Conservation (phyloP, 2,888 invertebrate genomes). For the Parascotia fuliginaria region DNA sequence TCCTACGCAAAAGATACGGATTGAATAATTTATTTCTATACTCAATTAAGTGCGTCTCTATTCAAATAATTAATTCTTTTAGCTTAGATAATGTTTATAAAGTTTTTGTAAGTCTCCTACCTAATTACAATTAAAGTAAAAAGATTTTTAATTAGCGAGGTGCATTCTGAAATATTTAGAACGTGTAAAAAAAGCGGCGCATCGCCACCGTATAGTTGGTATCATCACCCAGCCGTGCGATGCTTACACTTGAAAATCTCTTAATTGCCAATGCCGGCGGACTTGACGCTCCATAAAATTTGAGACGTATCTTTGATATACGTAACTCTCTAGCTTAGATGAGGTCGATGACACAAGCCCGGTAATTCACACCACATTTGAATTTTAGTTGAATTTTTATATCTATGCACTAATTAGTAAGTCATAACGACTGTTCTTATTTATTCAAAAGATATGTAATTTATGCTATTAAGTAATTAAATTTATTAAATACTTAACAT, state of each 20-base stretch:
- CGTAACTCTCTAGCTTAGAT: conserved; percentile 55
- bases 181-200: conserved; percentile 52
- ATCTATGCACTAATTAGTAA: conserved; percentile 19
- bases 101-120: conserved; percentile 20
- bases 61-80: conserved; percentile 24
- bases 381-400: conserved; percentile 34
- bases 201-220: conserved; percentile 35
- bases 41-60: conserved; percentile 17
- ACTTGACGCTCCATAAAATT: conserved; percentile 82
- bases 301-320: conserved; percentile 67
- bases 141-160: conserved; percentile 41
- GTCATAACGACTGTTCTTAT: conserved; percentile 7
- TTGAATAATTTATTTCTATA: conserved; percentile 37
- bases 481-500: background rate
- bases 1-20: conserved; percentile 17
- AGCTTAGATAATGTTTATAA: conserved; percentile 17
- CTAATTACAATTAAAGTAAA: conserved; percentile 29
- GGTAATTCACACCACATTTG: conserved; percentile 40
- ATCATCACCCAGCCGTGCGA: conserved; percentile 66
- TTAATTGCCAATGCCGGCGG: conserved; percentile 67
- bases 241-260: conserved; percentile 65
- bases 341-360: conserved; percentile 63
- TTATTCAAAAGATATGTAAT: conserved; percentile 8
- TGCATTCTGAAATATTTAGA: conserved; percentile 43
- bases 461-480: background rate